A percentile compares a stretch with the other conserved stretches of the same genome.
phyloP scores from a whole-genome alignment of 2,113 vertebrate species.

The Pedionomus torquatus region DNA sequence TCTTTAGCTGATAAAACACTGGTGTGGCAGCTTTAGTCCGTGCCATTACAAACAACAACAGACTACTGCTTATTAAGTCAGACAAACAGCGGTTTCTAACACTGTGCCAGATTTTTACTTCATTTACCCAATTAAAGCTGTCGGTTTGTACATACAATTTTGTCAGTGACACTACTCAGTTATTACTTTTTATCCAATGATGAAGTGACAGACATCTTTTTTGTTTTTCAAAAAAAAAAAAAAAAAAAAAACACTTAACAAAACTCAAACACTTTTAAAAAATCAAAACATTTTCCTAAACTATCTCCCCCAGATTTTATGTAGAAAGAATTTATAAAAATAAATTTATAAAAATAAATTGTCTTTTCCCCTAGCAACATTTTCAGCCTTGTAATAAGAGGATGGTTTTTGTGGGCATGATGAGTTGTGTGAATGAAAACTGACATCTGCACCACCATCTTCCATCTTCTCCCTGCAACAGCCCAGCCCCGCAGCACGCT shows the following conservation, averaged over 20 bases:
- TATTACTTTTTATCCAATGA: not conserved
- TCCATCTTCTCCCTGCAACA: not conserved
- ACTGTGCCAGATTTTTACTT: constrained; percentile 31
- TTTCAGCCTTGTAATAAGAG: not conserved
- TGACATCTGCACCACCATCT: not conserved
- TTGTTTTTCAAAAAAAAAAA: not conserved
- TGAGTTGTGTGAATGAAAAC: not conserved
- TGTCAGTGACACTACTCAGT: not conserved
- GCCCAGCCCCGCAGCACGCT: not conserved
- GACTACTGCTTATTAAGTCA: not conserved
- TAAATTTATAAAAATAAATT: not conserved
- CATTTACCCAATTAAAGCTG: constrained; percentile 43
- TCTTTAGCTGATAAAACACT: not conserved
- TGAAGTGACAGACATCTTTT: not conserved
- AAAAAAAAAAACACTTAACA: not conserved
- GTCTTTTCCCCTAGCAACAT: not conserved
- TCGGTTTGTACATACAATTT: not conserved
- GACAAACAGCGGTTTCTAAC: constrained; percentile 44
- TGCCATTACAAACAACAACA: not conserved
- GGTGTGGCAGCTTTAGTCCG: constrained; percentile 53
- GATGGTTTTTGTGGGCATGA: not conserved
- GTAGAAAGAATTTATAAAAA: not conserved
- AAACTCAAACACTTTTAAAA: not conserved
- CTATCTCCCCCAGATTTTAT: not conserved
- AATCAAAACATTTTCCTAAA: not conserved